Evolutionary conservation across 2,113 vertebrate species (phyloP), one percentile per base, ranked within the genome.

Genomic region (Calyptomena viridis): DNA sequence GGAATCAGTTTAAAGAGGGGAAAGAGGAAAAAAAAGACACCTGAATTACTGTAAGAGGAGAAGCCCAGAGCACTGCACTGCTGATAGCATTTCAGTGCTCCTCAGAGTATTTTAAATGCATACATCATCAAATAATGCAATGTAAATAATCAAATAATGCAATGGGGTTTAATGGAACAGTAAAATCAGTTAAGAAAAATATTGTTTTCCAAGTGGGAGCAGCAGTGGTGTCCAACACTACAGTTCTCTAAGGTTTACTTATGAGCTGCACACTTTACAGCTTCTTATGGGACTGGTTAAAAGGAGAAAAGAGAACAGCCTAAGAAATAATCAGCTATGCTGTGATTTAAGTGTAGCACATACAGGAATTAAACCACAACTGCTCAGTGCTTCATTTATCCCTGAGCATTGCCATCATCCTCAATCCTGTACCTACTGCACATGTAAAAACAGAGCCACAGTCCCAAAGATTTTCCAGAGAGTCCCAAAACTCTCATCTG

Each of bases 401-500:
- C 2, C 0, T 5, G 3, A 73, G 40, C 72, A 10, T 0, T 27
- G 44, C 5, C 78, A 27, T 9, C 66, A 30, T 0, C 12, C 52
- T 58, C 76, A 42, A 59, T 12, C 75, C 72, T 33, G 28, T 1
- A 22, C 56, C 14, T 25, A 7, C 33, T 35, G 69, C 58, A 40
- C 49, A 53, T 7, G 22, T 4, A 20, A 53, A 88, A 73, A 28
- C 6, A 8, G 3, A 80, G 63, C 37, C 49, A 14, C 58, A 24
- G 15, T 5, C 58, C 37, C 58, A 40, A 7, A 0, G 8, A 47
- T 52, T 17, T 69, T 52, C 53, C 58, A 60, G 35, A 56, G 47
- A 64, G 13, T 14, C 60, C 66, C 58, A 40, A 19, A 66, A 77
- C n/a, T 75, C 50, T 9, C 56, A 27, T 13, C 3, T 1, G 9